These are phyloP conservation scores for Acronicta psi DNA, from an alignment of 2,888 invertebrate species.

Conservation along the genomic window DNA sequence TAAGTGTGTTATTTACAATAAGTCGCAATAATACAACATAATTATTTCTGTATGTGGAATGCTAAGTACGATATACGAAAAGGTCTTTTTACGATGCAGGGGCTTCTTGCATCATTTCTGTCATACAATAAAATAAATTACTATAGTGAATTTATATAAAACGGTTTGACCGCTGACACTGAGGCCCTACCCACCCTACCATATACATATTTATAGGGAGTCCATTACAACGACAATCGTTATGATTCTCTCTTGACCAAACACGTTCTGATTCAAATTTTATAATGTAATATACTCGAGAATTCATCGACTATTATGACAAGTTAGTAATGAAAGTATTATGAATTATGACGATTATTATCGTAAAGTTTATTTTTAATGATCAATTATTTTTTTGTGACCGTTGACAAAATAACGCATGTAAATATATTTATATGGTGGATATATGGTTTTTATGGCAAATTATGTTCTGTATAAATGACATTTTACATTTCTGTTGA, in stretches of 20 bases:
- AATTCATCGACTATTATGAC: slow-evolving; percentile 70
- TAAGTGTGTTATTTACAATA: too few relatives aligned
- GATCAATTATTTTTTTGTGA: slow-evolving; percentile 57
- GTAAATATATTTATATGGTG: slow-evolving; percentile 54
- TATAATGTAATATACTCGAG: slow-evolving; percentile 65
- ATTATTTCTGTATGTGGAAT: not conserved
- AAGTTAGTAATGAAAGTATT: slow-evolving; percentile 64
- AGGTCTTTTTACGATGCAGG: not conserved
- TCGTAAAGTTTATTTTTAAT: slow-evolving; percentile 68
- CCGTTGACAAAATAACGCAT: slow-evolving; percentile 68
- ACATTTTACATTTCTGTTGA: slow-evolving; percentile 53
- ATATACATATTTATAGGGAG: slow-evolving; percentile 59
- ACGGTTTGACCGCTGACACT: slow-evolving; percentile 44
- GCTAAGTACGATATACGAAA: not conserved
- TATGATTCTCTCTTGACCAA: slow-evolving; percentile 62
- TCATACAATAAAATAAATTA: slow-evolving; percentile 7
- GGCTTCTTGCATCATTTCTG: slow-evolving; percentile 7
- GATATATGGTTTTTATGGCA: slow-evolving; percentile 61
- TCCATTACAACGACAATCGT: slow-evolving; percentile 56
- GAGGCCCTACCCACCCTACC: slow-evolving; percentile 42
- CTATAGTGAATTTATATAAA: slow-evolving; percentile 19
- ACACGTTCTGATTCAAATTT: slow-evolving; percentile 68
- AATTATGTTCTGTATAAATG: slow-evolving; percentile 59
- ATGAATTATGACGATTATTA: slow-evolving; percentile 63
- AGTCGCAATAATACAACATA: too few relatives aligned